phyloP scores from a whole-genome alignment of 2,888 invertebrate species.

The Chymomyza fuscimana region DNA sequence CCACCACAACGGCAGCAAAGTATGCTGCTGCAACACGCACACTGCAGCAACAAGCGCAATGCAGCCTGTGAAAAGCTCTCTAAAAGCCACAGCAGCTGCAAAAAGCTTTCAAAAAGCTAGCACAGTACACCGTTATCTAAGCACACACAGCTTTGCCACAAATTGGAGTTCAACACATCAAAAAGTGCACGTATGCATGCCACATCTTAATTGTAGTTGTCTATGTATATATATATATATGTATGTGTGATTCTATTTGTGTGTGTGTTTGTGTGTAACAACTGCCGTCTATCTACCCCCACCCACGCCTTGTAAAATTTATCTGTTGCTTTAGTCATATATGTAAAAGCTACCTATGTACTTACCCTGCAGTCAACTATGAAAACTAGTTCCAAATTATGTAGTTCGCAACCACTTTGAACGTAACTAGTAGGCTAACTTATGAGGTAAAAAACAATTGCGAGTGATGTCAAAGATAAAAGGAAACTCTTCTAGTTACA shows the following conservation, averaged over 20 bases:
- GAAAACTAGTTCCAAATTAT: no score
- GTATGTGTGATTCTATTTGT: neutral
- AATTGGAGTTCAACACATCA: slow-evolving; percentile 75
- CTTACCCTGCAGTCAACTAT: no score
- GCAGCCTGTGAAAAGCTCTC: slow-evolving; percentile 16
- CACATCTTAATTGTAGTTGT: slow-evolving; percentile 34
- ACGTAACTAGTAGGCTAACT: no score
- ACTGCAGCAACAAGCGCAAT: slow-evolving; percentile 9
- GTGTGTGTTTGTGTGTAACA: slow-evolving; percentile 9
- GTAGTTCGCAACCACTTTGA: no score
- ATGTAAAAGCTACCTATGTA: no score
- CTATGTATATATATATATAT: neutral
- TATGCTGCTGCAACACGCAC: slow-evolving; percentile 1
- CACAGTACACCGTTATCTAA: slow-evolving; percentile 13
- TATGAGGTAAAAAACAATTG: no score
- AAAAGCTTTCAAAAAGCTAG: slow-evolving; percentile 15
- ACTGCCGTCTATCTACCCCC: no score
- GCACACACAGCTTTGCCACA: slow-evolving; percentile 49
- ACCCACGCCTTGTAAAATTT: neutral
- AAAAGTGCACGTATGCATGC: slow-evolving; percentile 79
- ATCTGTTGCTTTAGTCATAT: no score
- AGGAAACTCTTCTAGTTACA: no score
- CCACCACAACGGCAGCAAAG: slow-evolving; percentile 18
- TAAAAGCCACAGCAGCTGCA: neutral
- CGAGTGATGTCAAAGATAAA: no score